Evolutionary conservation across 2,113 vertebrate species (phyloP).

Genomic region (Potamarius usumacintae): DNA sequence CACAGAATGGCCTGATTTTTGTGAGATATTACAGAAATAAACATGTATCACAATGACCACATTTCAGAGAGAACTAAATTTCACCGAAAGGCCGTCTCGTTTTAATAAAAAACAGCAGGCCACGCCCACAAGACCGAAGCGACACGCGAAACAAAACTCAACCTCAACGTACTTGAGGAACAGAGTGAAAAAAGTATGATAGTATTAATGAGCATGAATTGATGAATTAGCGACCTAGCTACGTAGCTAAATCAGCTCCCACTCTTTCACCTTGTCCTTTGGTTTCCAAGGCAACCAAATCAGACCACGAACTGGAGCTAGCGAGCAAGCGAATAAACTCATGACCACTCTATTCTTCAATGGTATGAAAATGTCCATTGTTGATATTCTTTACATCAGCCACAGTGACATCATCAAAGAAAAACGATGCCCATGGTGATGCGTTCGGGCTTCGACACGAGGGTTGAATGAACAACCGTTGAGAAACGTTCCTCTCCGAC

Average conservation of each 20-base stretch:
- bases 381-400: background rate
- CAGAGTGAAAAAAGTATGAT: background rate
- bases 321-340: background rate
- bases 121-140: background rate
- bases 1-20: too few species aligned
- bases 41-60: too few species aligned
- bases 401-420: background rate
- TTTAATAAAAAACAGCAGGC: background rate
- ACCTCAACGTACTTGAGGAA: too few species aligned
- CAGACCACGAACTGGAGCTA: background rate
- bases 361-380: background rate
- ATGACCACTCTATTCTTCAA: background rate
- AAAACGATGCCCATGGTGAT: background rate
- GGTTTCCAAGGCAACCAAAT: background rate
- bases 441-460: background rate
- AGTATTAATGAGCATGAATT: background rate
- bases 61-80: too few species aligned
- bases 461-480: background rate
- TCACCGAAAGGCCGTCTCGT: too few species aligned
- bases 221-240: background rate
- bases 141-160: too few species aligned
- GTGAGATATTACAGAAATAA: too few species aligned
- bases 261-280: too few species aligned
- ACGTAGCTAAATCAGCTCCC: too few species aligned
- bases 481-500: too few species aligned